Base-by-base conservation (phyloP, 2,797 vertebrate species). In the Telmatherina bonti region DNA sequence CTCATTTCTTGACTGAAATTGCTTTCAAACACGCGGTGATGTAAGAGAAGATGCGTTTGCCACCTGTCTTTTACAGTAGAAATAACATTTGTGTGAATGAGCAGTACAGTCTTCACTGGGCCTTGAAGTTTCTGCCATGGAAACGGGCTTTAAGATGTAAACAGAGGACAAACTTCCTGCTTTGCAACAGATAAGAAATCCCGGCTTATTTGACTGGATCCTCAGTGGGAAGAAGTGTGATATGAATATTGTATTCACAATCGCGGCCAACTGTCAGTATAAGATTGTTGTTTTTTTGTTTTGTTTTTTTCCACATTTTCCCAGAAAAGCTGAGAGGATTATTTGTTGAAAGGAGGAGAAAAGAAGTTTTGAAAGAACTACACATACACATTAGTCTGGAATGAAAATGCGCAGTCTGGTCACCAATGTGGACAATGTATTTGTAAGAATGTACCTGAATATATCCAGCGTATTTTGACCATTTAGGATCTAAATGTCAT, bases 391-490 rank as follows among this genome's bases (percentile, higher is more conserved):
- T 72, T 69, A 60, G n/a, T 45, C 15, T 7, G 49, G 57, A 68
- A 5, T 33, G 36, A 63, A 60, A 43, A 56, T 24, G 33, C 7
- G 7, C 30, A 30, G 31, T 20, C 30, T 38, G 55, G 68, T 30
- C 64, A 27, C 60, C 43, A 38, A 8, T 10, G 45, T 56, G 65
- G 35, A 22, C 11, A 1, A 3, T 75, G 53, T 67, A 81, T 36
- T 18, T 67, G 41, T 35, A 43, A 38, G 74, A 89, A 81, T 89
- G 81, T 85, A 77, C 58, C 54, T 26, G 29, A 53, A 61, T 62
- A 24, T 72, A 66, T 41, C 31, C 18, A 47, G 41, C 26, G 36
- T 13, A 41, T 38, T 22, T 52, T 30, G 29, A 47, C 49, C 20
- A 8, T 69, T 41, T 31, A 20, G 67, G 38, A 67, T 78, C 80